phyloP scores from a whole-genome alignment of 2,888 invertebrate genomes.

The Plemyria rubiginata region DNA sequence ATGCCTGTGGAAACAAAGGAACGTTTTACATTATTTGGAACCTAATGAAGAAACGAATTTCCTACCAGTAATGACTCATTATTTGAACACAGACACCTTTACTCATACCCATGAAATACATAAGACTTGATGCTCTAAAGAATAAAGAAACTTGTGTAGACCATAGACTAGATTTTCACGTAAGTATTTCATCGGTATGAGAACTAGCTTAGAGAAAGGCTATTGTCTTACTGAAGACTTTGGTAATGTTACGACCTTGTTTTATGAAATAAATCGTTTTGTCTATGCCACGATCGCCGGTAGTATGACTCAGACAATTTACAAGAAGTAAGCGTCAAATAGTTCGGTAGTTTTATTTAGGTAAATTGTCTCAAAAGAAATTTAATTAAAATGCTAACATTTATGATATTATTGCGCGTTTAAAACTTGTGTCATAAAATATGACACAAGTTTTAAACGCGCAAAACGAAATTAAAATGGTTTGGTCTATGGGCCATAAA shows the following conservation, averaged over 20 bases:
- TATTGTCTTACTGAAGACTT: conserved; percentile 47
- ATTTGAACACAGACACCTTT: conserved; percentile 47
- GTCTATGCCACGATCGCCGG: conserved; percentile 44
- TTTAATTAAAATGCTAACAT: no score
- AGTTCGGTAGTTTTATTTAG: not conserved
- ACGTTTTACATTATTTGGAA: conserved; percentile 56
- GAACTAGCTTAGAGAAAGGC: conserved; percentile 40
- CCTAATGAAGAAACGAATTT: conserved; percentile 58
- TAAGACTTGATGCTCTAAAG: conserved; percentile 1
- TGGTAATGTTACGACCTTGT: conserved; percentile 48
- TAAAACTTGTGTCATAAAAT: no score
- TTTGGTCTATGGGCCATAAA: conserved; percentile 8
- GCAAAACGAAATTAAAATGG: conserved; percentile 11
- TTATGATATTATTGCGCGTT: conserved; percentile 13
- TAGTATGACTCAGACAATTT: not conserved
- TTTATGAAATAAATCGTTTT: conserved; percentile 44
- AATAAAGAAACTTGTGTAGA: conserved; percentile 13
- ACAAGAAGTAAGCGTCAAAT: not conserved
- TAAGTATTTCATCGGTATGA: conserved; percentile 36
- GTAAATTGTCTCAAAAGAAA: no score
- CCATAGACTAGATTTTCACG: conserved; percentile 21
- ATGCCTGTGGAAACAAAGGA: conserved; percentile 68
- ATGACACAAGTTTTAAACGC: conserved; percentile 11
- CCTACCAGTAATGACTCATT: conserved; percentile 60
- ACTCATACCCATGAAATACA: conserved; percentile 35